Base-by-base conservation (phyloP, 2,888 invertebrate genomes). In the Tinea semifulvella region DNA sequence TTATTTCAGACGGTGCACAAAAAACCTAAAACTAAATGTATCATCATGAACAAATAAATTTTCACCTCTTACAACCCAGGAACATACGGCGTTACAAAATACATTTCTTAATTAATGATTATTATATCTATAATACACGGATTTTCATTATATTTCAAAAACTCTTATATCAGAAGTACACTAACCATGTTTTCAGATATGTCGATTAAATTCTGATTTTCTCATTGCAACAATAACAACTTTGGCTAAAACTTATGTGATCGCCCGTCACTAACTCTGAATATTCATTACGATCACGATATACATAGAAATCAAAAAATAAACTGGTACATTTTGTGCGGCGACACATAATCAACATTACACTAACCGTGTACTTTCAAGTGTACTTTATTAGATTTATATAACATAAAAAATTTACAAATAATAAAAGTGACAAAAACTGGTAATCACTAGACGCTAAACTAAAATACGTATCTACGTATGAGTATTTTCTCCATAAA, bases 181-280 rank as follows among this genome's bases (percentile, higher is more conserved):
- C 80, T 80, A 80, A 80, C 80, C 80, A 79, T 79, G 75, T 77
- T 79, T 73, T 76, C 75, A 77, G 80, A 80, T 80, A 80, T 80
- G 80, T 80, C 61, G 74, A 77, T 74, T 80, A 80, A 80, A 80
- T 80, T 80, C 79, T 67, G 76, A 75, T 75, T 76, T 77, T 73
- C 71, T 75, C 77, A 66, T 66, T 19, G 75, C 77, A 73, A 76
- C 65, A 72, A 76, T 65, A 71, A 75, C 43, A 31, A 43, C 40
- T 76, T 77, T 77, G 73, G 71, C 72, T 72, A 63, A 68, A 67
- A 67, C 48, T 65, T 63, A 64, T 31, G 31, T 13, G 31, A 31
- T 4, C 13, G 13, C 2, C 3, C 2, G 13, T 31, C 31, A 31
- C 31, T 14, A 26, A 26, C 11, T 3, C 7, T 11, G 26, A 10